Conservation (phyloP, 2,113 vertebrate species). For the Myrmophylax atrothorax region DNA sequence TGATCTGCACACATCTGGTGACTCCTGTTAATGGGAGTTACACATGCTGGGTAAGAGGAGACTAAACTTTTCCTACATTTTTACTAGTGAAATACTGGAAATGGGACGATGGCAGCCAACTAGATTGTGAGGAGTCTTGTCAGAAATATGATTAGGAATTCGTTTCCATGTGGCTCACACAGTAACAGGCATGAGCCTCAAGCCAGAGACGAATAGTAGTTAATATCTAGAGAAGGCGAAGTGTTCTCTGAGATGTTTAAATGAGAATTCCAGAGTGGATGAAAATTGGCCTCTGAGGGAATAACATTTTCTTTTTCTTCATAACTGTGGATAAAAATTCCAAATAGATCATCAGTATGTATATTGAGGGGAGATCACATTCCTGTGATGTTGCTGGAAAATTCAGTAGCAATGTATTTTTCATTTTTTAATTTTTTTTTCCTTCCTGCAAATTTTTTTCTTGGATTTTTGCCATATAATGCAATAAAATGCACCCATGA, state of each 20-base stretch:
- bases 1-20: not conserved
- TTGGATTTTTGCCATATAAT: constrained; percentile 57
- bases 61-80: constrained; percentile 36
- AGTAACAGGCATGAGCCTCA: constrained; percentile 16
- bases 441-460: not conserved
- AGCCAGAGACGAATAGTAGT: constrained; percentile 36
- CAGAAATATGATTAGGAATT: constrained; percentile 56
- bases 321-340: constrained; percentile 61
- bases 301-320: constrained; percentile 54
- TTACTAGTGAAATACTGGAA: constrained; percentile 52
- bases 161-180: constrained; percentile 50
- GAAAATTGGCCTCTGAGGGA: constrained; percentile 63
- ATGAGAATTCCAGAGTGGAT: constrained; percentile 71
- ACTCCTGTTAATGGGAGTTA: not conserved
- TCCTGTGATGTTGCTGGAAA: constrained; percentile 67
- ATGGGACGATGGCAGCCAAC: constrained; percentile 26
- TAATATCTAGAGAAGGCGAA: constrained; percentile 55
- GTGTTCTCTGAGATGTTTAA: constrained; percentile 46
- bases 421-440: not conserved
- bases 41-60: constrained; percentile 17
- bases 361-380: constrained; percentile 58
- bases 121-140: constrained; percentile 57
- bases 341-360: constrained; percentile 62
- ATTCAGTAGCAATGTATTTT: constrained; percentile 65
- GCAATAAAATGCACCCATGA: constrained; percentile 49